These are phyloP conservation scores for Anoura caudifer DNA, from an alignment of 2,113 vertebrate genomes.

Conservation along the genomic window DNA sequence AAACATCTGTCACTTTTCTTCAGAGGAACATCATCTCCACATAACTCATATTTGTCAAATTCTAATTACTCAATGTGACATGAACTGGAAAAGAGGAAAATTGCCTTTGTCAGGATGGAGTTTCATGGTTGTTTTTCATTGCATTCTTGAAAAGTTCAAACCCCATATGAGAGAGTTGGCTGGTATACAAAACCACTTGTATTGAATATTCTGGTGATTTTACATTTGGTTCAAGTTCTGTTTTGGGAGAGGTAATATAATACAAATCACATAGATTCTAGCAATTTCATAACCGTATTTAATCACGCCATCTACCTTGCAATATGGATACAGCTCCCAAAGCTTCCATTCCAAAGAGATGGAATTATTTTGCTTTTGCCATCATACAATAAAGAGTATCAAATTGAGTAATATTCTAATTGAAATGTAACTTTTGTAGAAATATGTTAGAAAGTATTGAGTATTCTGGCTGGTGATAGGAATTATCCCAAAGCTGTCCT, in stretches of 20 bases:
- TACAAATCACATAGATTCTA: background rate
- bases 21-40: background rate
- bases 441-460: background rate
- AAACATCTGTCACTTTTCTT: background rate
- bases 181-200: slow-evolving; percentile 56
- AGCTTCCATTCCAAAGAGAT: background rate
- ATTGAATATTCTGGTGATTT: slow-evolving; percentile 83
- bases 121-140: slow-evolving; percentile 89
- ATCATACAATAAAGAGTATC: background rate
- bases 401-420: background rate
- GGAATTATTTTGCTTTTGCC: background rate
- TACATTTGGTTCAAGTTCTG: slow-evolving; percentile 31
- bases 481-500: background rate
- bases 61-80: slow-evolving; percentile 83
- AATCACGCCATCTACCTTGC: background rate
- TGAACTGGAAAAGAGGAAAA: slow-evolving; percentile 84
- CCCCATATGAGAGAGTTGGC: slow-evolving; percentile 90
- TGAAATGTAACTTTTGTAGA: background rate
- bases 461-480: background rate
- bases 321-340: background rate
- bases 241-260: background rate
- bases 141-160: slow-evolving; percentile 94
- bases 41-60: slow-evolving; percentile 78
- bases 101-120: slow-evolving; percentile 80
- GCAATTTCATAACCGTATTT: background rate